Base-by-base conservation (phyloP, 2,888 invertebrate species). In the Sphaeridia pumilis region DNA sequence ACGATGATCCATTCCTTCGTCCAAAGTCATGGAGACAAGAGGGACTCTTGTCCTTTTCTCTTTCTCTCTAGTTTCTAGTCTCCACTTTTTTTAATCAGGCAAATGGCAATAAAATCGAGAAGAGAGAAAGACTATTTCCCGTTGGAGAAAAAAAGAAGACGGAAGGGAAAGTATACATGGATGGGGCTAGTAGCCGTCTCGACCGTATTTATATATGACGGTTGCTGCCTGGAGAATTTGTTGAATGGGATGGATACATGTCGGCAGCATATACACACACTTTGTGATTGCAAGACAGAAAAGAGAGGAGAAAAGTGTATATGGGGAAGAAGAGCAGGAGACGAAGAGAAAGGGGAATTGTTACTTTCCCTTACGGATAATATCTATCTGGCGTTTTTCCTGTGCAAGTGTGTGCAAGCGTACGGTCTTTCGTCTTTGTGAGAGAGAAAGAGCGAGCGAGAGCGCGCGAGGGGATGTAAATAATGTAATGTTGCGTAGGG, bases 71-170 rank as follows among this genome's bases (percentile, higher is more conserved):
- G 49, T 58, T n/a, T n/a, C n/a, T n/a, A n/a, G n/a, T n/a, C n/a
- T n/a, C n/a, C n/a, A n/a, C n/a, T n/a, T n/a, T 62, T 62, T 62
- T 62, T 62, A 62, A 62, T 62, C 62, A 62, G 56, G 55, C 59
- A 62, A 62, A 62, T 60, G 59, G 61, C 61, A 61, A 61, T 61
- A 61, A 61, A 61, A 61, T 61, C 58, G 46, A 46, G 45, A 26
- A 21, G 52, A 34, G 52, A n/a, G n/a, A n/a, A n/a, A n/a, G n/a
- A n/a, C n/a, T n/a, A n/a, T n/a, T 34, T 34, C 7, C 14, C 14
- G 10, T 22, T 21, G 10, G 22, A 26, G 20, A n/a, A n/a, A n/a
- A n/a, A n/a, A 44, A 26, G 10, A 41, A 44, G 44, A 25, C 27
- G 44, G 12, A 44, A 26, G 28, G 50, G 22, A 17, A 28, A 35